Conservation (phyloP, 2,113 vertebrate species). For the Ahaetulla prasina region DNA sequence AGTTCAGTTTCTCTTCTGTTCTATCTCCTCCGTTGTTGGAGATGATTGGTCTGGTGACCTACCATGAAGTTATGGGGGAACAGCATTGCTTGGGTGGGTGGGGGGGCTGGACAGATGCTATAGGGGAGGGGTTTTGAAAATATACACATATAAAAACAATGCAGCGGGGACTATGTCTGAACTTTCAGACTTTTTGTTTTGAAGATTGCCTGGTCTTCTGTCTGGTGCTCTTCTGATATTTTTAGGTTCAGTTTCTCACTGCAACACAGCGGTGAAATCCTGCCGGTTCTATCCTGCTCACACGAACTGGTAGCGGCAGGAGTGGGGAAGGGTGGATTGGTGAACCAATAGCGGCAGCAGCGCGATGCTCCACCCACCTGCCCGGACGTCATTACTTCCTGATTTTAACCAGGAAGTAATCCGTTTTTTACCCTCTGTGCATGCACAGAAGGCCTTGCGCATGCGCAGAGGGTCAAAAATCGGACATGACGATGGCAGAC, state of each 20-base stretch:
- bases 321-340: too few species aligned
- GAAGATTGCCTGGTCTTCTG: neutral
- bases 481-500: too few species aligned
- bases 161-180: neutral
- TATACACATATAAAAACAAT: neutral
- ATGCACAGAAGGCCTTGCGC: too few species aligned
- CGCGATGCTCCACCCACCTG: too few species aligned
- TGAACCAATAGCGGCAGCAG: too few species aligned
- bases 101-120: too few species aligned
- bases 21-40: conserved; percentile 23
- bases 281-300: too few species aligned
- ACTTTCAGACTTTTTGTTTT: neutral
- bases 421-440: too few species aligned
- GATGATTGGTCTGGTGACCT: neutral
- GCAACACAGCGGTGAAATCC: neutral
- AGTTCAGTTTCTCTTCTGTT: conserved; percentile 19
- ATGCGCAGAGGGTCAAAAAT: too few species aligned
- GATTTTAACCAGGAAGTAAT: too few species aligned
- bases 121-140: neutral
- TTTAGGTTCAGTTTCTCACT: neutral
- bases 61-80: neutral
- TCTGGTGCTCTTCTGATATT: neutral
- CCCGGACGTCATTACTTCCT: too few species aligned
- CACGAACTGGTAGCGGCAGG: too few species aligned
- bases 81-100: neutral